Conservation (phyloP, 1,140 invertebrate species). For the Lerema accius region DNA sequence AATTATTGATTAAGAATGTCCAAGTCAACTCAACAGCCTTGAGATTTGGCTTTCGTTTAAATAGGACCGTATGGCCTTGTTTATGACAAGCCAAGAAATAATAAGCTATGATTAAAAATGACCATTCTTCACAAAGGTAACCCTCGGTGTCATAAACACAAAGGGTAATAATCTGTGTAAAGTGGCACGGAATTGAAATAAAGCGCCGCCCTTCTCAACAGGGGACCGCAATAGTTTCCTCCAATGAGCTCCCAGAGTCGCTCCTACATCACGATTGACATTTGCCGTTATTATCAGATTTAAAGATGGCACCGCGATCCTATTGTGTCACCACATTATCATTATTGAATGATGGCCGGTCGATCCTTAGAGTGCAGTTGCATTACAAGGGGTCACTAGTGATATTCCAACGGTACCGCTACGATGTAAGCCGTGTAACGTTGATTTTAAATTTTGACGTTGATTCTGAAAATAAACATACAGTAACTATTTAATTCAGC, state of each 20-base stretch:
- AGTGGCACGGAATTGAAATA: slow-evolving; percentile 72
- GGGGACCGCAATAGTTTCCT: slow-evolving; percentile 37
- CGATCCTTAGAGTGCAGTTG: slow-evolving; percentile 7
- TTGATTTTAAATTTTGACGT: slow-evolving; percentile 1
- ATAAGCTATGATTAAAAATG: slow-evolving; percentile 71
- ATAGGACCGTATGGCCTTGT: background rate
- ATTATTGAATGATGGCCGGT: slow-evolving; percentile 26
- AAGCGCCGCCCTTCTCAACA: slow-evolving; percentile 61
- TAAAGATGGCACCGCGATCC: slow-evolving; percentile 71
- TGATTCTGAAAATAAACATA: no score
- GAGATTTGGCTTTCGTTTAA: background rate
- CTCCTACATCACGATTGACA: slow-evolving; percentile 56
- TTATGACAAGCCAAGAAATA: slow-evolving; percentile 51
- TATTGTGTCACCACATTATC: slow-evolving; percentile 46
- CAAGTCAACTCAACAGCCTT: no score
- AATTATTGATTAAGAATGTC: no score
- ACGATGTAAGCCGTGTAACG: background rate
- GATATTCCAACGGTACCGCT: background rate
- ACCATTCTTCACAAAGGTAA: slow-evolving; percentile 72
- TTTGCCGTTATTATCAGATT: slow-evolving; percentile 59
- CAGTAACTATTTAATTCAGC: no score
- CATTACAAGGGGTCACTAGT: slow-evolving; percentile 17
- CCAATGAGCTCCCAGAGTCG: slow-evolving; percentile 54
- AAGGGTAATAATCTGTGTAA: slow-evolving; percentile 67
- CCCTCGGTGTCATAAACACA: slow-evolving; percentile 64